Evolutionary conservation across 1,140 invertebrate genomes (phyloP), one percentile per base, ranked within the genome.

Genomic region (Atta colombica): DNA sequence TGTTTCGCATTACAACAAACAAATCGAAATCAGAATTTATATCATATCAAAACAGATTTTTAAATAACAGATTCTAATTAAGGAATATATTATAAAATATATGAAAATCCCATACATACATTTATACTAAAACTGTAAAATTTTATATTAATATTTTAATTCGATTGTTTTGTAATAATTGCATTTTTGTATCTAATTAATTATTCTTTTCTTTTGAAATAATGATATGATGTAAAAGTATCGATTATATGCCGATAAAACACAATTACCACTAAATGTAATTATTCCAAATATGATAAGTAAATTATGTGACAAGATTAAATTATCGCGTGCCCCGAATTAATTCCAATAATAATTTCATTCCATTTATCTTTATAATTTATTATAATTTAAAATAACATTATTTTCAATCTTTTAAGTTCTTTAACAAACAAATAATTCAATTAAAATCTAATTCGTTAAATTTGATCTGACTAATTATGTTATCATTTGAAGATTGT

Each of bases 291-390:
- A 58, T 74, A 39, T 35, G 49, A 51, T 14, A 16, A 51, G 49
- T 16, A 6, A 72, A 72, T 74, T 74, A 21, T 14, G 14, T 39
- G 10, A 35, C 6, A 5, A n/a, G 5, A 58, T 39, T 74, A 74
- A 74, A 58, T 39, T 3, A 74, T 60, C 12, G 12, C 5, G 25
- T 1, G 0, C n/a, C 8, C n/a, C 6, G 31, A 35, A 74, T 74
- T 72, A 31, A 65, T 66, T n/a, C 7, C n/a, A n/a, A 65, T 35
- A 65, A 66, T 66, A 35, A 21, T 74, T 74, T 3, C n/a, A 31
- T 14, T 74, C 12, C 12, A 5, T 53, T 21, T 14, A 5, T 14
- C 2, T 16, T 35, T 74, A 74, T 74, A 58, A 72, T 72, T 55
- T 58, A 35, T n/a, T 55, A 25, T 25, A 25, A 25, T 25, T 25